Evolutionary conservation across 1,140 invertebrate genomes (phyloP).

Genomic region (Wasmannia auropunctata): DNA sequence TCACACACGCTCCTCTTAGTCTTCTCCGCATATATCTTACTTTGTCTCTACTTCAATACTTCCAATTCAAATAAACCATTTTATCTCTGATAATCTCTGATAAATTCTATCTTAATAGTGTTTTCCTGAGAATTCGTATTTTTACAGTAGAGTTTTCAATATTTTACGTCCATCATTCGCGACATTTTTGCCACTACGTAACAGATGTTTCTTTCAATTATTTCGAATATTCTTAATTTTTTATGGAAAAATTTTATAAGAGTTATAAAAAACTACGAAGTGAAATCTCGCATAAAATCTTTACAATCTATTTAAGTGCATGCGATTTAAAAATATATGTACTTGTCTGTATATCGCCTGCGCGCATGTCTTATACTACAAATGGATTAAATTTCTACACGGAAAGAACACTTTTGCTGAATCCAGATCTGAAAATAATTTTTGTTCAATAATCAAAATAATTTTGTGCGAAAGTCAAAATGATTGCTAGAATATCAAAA

Average conservation of each 20-base stretch:
- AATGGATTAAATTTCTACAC: neutral
- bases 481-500: no score
- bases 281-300: neutral
- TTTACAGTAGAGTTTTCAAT: neutral
- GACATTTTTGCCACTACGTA: neutral
- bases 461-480: no score
- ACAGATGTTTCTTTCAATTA: neutral
- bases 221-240: neutral
- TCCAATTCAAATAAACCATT: neutral
- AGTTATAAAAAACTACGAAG: neutral
- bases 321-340: neutral
- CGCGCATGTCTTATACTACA: neutral
- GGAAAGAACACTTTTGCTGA: no score
- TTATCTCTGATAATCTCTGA: neutral
- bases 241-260: no score
- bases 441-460: no score
- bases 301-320: neutral
- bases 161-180: neutral
- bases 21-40: neutral
- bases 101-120: neutral
- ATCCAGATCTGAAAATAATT: no score
- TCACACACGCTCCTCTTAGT: neutral
- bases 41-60: neutral
- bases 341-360: neutral
- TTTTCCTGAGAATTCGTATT: neutral